Evolutionary conservation across 2,888 invertebrate species (phyloP).

Genomic region (Cryptosula pallasiana): DNA sequence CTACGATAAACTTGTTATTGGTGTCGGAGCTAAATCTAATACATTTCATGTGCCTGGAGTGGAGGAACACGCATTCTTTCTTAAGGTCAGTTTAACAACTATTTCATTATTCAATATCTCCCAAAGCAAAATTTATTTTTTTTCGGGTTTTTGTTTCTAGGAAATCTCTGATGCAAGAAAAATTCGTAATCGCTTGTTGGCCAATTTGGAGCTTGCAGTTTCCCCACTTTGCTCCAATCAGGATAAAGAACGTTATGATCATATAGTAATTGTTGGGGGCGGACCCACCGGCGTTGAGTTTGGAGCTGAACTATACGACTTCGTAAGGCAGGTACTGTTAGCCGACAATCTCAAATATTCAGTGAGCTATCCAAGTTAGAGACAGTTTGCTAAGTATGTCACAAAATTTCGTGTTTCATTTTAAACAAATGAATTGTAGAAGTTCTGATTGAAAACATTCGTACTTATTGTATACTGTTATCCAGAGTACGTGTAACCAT

Average conservation of each 20-base stretch:
- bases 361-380: no score
- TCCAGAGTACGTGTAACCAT: no score
- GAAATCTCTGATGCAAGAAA: constrained; percentile 52
- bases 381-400: no score
- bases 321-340: constrained; percentile 46
- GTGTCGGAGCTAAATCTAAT: constrained; percentile 53
- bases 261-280: constrained; percentile 55
- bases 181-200: constrained; percentile 48
- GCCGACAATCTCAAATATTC: no score
- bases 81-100: constrained; percentile 44
- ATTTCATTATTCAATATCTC: no score
- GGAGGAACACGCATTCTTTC: constrained; percentile 50
- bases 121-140: no score
- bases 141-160: no score
- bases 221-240: constrained; percentile 40
- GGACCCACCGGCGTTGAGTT: constrained; percentile 56
- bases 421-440: no score
- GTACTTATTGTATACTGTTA: no score
- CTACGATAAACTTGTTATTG: constrained; percentile 54
- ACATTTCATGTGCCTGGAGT: constrained; percentile 55
- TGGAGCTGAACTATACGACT: constrained; percentile 55
- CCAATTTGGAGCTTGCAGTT: constrained; percentile 51
- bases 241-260: constrained; percentile 47
- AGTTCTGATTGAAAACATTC: no score
- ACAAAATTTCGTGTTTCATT: no score